phyloP scores from a whole-genome alignment of 2,113 vertebrate species.

The Melanotaenia duboulayi region DNA sequence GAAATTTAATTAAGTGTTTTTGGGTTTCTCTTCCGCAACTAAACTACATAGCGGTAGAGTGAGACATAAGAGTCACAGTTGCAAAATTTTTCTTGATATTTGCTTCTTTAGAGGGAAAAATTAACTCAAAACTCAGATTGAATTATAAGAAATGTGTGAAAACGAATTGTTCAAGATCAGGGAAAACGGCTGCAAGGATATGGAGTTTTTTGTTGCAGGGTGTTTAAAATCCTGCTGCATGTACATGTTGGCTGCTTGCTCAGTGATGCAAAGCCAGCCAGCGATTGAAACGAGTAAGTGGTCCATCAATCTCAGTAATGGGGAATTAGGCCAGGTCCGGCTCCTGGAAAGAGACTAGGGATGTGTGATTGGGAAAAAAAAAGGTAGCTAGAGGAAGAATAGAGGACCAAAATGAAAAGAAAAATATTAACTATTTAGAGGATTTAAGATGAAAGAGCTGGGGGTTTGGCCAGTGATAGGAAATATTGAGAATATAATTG shows the following conservation, averaged over 20 bases:
- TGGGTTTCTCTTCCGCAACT: no score
- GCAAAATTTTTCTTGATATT: no score
- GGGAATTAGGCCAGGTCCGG: conserved; percentile 53
- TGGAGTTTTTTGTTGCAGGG: not conserved
- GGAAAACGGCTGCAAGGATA: not conserved
- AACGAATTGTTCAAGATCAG: conserved; percentile 7
- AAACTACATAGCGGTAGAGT: no score
- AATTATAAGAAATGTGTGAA: not conserved
- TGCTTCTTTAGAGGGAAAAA: no score
- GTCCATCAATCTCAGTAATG: conserved; percentile 64
- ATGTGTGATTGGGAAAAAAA: conserved; percentile 28
- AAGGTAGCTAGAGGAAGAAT: not conserved
- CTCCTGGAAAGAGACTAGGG: conserved; percentile 64
- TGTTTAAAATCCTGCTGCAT: conserved; percentile 10
- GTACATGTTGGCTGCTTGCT: conserved; percentile 8
- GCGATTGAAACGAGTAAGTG: conserved; percentile 6
- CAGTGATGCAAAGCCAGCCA: conserved; percentile 27
- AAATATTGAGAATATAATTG: no score
- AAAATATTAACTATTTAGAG: not conserved
- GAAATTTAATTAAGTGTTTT: no score
- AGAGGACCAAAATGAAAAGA: not conserved
- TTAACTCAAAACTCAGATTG: no score
- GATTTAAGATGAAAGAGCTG: not conserved
- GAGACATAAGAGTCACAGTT: no score
- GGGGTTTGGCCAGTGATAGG: no score